A percentile compares a stretch with the other conserved stretches of the same genome.
Conservation (phyloP, 2,113 vertebrate genomes). For the Tragelaphus scriptus region DNA sequence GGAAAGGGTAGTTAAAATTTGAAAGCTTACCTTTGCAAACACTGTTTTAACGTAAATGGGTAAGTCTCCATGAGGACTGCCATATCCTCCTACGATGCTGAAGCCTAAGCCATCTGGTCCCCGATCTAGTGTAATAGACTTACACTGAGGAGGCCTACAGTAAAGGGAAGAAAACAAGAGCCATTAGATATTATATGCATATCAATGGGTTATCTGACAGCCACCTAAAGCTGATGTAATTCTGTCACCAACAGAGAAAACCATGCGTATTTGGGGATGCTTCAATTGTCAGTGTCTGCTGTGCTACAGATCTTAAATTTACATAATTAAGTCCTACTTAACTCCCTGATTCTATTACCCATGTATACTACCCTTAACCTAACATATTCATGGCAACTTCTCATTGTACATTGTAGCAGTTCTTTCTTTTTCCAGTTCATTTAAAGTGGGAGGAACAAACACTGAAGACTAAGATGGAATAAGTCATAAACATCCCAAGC, state of each 20-base stretch:
- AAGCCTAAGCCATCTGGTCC: constrained; percentile 97
- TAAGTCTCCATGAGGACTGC: constrained; percentile 96
- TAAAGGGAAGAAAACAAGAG: background rate
- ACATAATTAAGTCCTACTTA: background rate
- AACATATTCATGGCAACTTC: background rate
- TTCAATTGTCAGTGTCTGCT: background rate
- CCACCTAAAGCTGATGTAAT: background rate
- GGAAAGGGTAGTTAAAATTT: background rate
- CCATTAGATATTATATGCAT: background rate
- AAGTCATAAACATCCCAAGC: background rate
- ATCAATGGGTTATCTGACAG: background rate
- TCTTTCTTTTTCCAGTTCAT: background rate
- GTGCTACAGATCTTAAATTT: background rate
- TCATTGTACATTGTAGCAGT: background rate
- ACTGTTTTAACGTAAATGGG: constrained; percentile 98
- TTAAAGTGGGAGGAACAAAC: background rate
- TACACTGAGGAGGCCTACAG: constrained; percentile 93
- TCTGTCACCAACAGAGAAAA: background rate
- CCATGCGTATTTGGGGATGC: background rate
- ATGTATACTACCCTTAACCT: constrained; percentile 22
- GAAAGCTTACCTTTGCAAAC: constrained; percentile 90
- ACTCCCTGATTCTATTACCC: background rate
- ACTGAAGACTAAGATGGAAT: background rate
- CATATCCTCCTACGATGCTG: constrained; percentile 96
- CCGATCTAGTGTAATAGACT: constrained; percentile 91